Conservation (phyloP, 1,140 invertebrate genomes). For the Colletes latitarsis region DNA sequence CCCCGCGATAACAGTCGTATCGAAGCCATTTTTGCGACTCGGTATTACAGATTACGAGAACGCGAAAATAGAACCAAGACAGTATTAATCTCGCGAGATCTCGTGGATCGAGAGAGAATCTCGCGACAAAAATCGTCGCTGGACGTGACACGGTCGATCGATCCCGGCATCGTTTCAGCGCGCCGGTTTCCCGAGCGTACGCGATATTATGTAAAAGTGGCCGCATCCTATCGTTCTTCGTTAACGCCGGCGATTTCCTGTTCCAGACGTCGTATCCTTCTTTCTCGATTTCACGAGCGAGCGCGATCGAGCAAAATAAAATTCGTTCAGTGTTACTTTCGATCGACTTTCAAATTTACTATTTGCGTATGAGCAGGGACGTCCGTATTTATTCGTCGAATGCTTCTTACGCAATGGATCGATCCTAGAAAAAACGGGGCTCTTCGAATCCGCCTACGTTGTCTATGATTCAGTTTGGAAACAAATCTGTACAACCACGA, state of each 20-base stretch:
- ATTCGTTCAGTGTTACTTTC: constrained; percentile 41
- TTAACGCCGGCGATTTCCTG: constrained; percentile 45
- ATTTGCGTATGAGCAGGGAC: not conserved
- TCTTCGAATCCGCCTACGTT: too few species aligned
- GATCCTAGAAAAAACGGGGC: too few species aligned
- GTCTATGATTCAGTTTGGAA: too few species aligned
- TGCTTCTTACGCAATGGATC: constrained; percentile 40
- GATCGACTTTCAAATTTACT: constrained; percentile 50
- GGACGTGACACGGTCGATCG: constrained; percentile 23
- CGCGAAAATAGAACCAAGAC: too few species aligned
- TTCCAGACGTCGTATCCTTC: constrained; percentile 25
- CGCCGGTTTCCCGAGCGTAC: not conserved
- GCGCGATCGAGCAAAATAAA: not conserved
- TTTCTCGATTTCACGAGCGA: constrained; percentile 2
- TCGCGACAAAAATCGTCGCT: too few species aligned
- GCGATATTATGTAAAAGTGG: constrained; percentile 34
- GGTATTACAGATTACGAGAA: too few species aligned
- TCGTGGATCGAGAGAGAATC: too few species aligned
- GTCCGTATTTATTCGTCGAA: constrained; percentile 20
- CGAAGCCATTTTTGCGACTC: too few species aligned
- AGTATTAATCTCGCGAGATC: too few species aligned
- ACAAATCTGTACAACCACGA: too few species aligned
- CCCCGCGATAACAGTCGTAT: too few species aligned
- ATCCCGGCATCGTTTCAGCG: constrained; percentile 8
- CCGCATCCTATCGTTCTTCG: constrained; percentile 40